These are phyloP conservation scores for Hyaena hyaena DNA, from an alignment of 2,113 vertebrate species.

Conservation along the genomic window DNA sequence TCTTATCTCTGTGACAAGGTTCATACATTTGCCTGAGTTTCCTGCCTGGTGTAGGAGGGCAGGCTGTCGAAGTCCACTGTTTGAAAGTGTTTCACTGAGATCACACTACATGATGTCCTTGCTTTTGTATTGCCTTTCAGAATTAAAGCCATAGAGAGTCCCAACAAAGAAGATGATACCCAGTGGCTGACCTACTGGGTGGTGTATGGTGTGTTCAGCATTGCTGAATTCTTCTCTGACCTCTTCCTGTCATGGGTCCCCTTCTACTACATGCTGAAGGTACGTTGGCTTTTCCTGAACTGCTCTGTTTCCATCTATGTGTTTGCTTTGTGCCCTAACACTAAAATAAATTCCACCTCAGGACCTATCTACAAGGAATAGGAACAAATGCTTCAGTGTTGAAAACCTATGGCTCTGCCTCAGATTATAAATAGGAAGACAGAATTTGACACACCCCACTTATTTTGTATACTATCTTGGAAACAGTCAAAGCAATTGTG, in stretches of 20 bases:
- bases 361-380: not conserved
- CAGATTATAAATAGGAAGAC: not conserved
- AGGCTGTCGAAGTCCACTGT: not conserved
- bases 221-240: slow-evolving; percentile 97
- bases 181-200: slow-evolving; percentile 99
- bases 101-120: not conserved
- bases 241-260: slow-evolving; percentile 99
- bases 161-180: slow-evolving; percentile 97
- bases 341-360: not conserved
- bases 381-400: not conserved
- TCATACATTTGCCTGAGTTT: not conserved
- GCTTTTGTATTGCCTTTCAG: slow-evolving; percentile 84
- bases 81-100: not conserved
- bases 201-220: slow-evolving; percentile 97
- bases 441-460: not conserved
- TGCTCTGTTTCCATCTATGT: not conserved
- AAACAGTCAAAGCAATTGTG: slow-evolving; percentile 21
- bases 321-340: not conserved
- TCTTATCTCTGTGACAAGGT: not conserved
- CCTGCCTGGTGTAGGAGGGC: not conserved
- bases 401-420: not conserved
- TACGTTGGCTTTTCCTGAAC: slow-evolving; percentile 77
- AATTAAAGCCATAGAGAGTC: slow-evolving; percentile 98
- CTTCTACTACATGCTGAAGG: slow-evolving; percentile 99
- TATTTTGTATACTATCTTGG: not conserved